phyloP scores from a whole-genome alignment of 2,797 vertebrate genomes.

The Hoplostethus atlanticus region DNA sequence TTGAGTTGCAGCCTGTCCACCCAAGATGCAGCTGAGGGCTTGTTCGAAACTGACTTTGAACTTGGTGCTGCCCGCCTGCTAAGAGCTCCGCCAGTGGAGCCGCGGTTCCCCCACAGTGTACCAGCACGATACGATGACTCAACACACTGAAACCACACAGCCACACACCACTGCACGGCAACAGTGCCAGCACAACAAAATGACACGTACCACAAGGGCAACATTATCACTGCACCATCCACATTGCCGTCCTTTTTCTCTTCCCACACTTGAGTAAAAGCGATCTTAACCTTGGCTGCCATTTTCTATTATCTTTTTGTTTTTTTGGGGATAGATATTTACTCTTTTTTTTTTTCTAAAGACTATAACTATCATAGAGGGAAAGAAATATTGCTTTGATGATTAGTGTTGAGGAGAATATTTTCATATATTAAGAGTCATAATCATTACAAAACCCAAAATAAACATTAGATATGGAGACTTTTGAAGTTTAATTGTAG shows the following conservation, averaged over 20 bases:
- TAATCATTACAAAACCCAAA: constrained; percentile 59
- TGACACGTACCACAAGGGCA: constrained; percentile 22
- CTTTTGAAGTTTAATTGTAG: constrained; percentile 83
- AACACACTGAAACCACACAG: background rate
- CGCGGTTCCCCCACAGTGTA: constrained; percentile 26
- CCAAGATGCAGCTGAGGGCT: constrained; percentile 7
- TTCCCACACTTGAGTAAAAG: constrained; percentile 9
- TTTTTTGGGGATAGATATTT: constrained; percentile 44
- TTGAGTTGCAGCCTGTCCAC: constrained; percentile 1
- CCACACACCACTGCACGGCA: constrained; percentile 8
- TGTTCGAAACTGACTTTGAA: constrained; percentile 21
- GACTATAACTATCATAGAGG: constrained; percentile 63
- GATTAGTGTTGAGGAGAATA: constrained; percentile 55
- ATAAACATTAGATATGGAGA: constrained; percentile 79
- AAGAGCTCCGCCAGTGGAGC: constrained; percentile 14
- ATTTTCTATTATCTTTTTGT: constrained; percentile 68
- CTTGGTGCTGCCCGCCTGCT: constrained; percentile 4
- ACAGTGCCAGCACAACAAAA: constrained; percentile 30
- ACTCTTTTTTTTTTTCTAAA: constrained; percentile 53
- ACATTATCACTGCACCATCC: constrained; percentile 27
- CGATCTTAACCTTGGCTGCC: constrained; percentile 63
- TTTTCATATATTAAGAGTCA: constrained; percentile 67
- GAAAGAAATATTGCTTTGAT: constrained; percentile 45
- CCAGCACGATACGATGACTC: constrained; percentile 32
- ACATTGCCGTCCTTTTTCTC: constrained; percentile 48